Conservation (phyloP, 2,888 invertebrate species). For the Achlya flavicornis region DNA sequence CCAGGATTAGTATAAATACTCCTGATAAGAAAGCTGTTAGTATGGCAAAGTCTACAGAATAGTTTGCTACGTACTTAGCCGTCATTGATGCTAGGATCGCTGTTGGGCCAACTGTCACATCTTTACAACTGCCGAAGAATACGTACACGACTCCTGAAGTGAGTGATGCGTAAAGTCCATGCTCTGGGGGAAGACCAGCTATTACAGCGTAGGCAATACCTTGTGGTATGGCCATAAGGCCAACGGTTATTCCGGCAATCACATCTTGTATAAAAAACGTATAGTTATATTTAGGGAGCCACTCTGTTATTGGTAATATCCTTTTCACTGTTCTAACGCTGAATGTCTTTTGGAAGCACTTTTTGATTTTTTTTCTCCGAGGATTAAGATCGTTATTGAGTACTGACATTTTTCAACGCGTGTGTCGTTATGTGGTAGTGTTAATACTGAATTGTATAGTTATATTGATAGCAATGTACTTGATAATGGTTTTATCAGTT, state of each 20-base stretch:
- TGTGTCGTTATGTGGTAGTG: slow-evolving; percentile 16
- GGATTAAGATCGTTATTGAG: slow-evolving; percentile 23
- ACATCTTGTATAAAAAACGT: slow-evolving; percentile 89
- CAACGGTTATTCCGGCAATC: slow-evolving; percentile 93
- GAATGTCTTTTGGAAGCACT: slow-evolving; percentile 59
- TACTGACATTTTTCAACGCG: slow-evolving; percentile 16
- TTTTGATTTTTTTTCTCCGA: slow-evolving; percentile 47
- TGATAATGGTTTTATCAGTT: slow-evolving; percentile 14
- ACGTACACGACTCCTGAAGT: slow-evolving; percentile 95
- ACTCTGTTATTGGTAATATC: slow-evolving; percentile 87
- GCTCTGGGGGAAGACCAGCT: slow-evolving; percentile 88
- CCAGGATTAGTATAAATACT: slow-evolving; percentile 87
- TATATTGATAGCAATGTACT: neutral
- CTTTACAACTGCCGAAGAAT: slow-evolving; percentile 93
- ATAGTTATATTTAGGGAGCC: slow-evolving; percentile 89
- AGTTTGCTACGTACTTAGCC: slow-evolving; percentile 85
- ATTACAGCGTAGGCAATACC: slow-evolving; percentile 92
- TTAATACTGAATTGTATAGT: neutral
- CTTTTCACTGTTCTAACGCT: slow-evolving; percentile 71
- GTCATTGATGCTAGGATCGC: slow-evolving; percentile 95
- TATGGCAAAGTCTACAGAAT: slow-evolving; percentile 88
- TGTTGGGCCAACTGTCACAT: slow-evolving; percentile 91
- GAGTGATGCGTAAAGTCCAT: slow-evolving; percentile 95
- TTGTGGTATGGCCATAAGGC: slow-evolving; percentile 92
- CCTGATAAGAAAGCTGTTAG: slow-evolving; percentile 90